Base-by-base conservation (phyloP, 2,797 vertebrate species). In the Otolemur crassicaudatus region DNA sequence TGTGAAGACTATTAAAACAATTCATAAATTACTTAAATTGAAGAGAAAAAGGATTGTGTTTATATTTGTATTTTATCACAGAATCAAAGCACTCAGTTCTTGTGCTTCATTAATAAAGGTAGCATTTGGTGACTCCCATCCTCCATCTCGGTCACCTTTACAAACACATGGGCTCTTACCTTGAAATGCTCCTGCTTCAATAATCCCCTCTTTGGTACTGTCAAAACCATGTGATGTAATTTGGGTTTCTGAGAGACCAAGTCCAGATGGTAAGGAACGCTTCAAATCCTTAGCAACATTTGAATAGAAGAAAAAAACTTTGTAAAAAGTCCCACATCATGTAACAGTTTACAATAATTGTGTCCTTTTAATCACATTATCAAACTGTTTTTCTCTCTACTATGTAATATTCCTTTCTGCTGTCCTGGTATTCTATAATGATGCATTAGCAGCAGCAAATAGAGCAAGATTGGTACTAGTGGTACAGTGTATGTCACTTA, bases 171-270 rank as follows among this genome's bases (percentile, higher is more conserved):
- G 12, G 87, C 79, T 95, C 98, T 98, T 99, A 99, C 99, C 99
- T 99, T 98, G 98, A 98, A 99, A 99, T 2, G 99, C 98, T 96
- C 99, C 99, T 75, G 99, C 99, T 98, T 99, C 99, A 96, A 98
- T 97, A 94, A 99, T 98, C 97, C 99, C 99, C 92, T 99, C 99
- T 97, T 98, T 98, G 98, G 99, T 98, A 97, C 98, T 98, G 93
- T 99, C 99, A 98, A 99, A 99, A 98, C 98, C 99, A 98, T 98
- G 99, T 97, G 99, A 98, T 20, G 98, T 98, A 97, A 99, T 99
- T 77, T 99, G 98, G 80, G 99, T 99, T 97, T 99, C 99, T 31
- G 99, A 99, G 81, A 99, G 98, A 96, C 99, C 99, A 93, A 99
- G 98, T 96, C 99, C 98, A 75, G 98, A 98, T 31, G 99, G 98